phyloP scores from a whole-genome alignment of 2,888 invertebrate genomes.

The Drosophila anomelani region DNA sequence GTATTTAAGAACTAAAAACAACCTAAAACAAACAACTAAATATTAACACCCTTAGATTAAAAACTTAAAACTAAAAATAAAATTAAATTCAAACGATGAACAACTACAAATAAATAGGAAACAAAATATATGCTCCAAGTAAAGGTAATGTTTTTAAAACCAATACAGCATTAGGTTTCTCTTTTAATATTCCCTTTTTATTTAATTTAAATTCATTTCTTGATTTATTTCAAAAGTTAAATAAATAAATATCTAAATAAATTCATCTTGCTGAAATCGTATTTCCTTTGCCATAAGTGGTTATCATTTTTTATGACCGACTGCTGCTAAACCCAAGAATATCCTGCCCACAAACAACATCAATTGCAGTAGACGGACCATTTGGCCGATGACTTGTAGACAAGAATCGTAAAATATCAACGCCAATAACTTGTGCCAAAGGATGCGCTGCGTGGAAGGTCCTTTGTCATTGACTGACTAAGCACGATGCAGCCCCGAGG shows the following conservation, averaged over 20 bases:
- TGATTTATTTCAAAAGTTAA: background rate
- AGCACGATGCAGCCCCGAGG: slow-evolving; percentile 49
- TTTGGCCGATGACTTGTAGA: slow-evolving; percentile 50
- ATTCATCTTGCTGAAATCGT: background rate
- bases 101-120: background rate
- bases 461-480: slow-evolving; percentile 55
- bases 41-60: background rate
- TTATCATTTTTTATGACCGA: slow-evolving; percentile 25
- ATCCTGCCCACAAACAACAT: slow-evolving; percentile 37
- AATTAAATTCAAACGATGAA: background rate
- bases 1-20: background rate
- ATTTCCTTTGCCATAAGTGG: slow-evolving; percentile 21
- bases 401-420: slow-evolving; percentile 65
- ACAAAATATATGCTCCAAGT: background rate
- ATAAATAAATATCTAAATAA: background rate
- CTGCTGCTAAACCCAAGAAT: slow-evolving; percentile 16
- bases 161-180: no score
- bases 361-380: slow-evolving; percentile 46
- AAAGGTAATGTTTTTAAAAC: background rate
- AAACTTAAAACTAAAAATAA: background rate
- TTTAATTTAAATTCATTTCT: background rate
- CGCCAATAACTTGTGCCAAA: slow-evolving; percentile 61
- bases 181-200: no score
- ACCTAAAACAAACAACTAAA: background rate
- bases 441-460: slow-evolving; percentile 14